A percentile compares a stretch with the other conserved stretches of the same genome.
phyloP scores from a whole-genome alignment of 2,888 invertebrate species.

The Drosophila melanosoma region DNA sequence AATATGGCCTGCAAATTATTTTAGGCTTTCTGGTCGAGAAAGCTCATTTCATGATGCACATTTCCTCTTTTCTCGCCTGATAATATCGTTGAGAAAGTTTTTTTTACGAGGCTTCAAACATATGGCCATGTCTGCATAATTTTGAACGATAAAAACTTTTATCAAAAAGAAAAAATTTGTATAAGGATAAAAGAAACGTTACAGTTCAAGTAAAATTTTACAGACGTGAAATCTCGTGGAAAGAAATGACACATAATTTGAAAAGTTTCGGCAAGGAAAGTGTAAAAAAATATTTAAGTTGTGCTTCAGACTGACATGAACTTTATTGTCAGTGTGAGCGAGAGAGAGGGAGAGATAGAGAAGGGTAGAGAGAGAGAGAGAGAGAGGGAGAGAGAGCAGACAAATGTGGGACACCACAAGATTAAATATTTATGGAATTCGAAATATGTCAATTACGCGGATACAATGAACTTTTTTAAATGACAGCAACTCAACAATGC shows the following conservation, averaged over 20 bases:
- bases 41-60: conserved; percentile 8
- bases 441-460: conserved; percentile 54
- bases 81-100: conserved; percentile 39
- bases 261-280: conserved; percentile 71
- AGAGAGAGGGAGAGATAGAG: conserved; percentile 13
- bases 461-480: conserved; percentile 7
- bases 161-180: conserved; percentile 13
- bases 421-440: conserved; percentile 50
- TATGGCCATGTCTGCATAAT: conserved; percentile 67
- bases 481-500: conserved; percentile 21
- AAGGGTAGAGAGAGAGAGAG: conserved; percentile 12
- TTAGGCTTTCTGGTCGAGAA: background rate
- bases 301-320: conserved; percentile 47
- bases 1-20: background rate
- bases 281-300: conserved; percentile 77
- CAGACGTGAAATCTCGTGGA: conserved; percentile 32
- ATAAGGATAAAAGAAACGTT: conserved; percentile 38
- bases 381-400: conserved; percentile 9
- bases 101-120: conserved; percentile 47
- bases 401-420: conserved; percentile 12
- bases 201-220: conserved; percentile 40
- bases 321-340: conserved; percentile 37
- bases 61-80: conserved; percentile 18
- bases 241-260: conserved; percentile 74
- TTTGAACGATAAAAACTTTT: conserved; percentile 73